These are phyloP conservation scores for Chymomyza procnemis DNA, from an alignment of 2,888 invertebrate genomes.

Conservation along the genomic window DNA sequence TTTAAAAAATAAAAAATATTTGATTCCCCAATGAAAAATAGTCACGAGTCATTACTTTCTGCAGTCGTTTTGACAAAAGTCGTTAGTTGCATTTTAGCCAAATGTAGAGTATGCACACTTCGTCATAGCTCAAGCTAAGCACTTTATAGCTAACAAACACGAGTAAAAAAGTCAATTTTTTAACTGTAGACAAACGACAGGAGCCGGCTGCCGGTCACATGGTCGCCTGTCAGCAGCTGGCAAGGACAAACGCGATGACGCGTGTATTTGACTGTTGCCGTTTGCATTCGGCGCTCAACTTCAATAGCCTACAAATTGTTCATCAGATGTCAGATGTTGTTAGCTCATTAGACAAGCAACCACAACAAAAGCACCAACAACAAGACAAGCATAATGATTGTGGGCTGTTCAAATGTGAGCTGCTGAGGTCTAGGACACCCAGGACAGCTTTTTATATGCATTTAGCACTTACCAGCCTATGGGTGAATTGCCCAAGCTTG, in stretches of 20 bases:
- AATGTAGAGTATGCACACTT: not conserved
- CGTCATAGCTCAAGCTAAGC: not conserved
- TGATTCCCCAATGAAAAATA: too few species aligned
- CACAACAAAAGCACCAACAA: too few species aligned
- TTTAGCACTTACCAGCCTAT: conserved; percentile 77
- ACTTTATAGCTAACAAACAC: not conserved
- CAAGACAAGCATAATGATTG: conserved; percentile 21
- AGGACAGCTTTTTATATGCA: not conserved
- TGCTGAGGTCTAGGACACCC: not conserved
- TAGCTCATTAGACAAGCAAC: not conserved
- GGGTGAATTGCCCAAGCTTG: conserved; percentile 78
- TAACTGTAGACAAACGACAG: not conserved
- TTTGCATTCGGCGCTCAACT: not conserved
- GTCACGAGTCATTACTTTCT: too few species aligned
- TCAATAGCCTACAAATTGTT: not conserved
- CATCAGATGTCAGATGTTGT: not conserved
- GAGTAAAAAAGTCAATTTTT: not conserved
- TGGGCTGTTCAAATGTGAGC: conserved; percentile 13
- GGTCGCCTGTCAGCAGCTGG: not conserved
- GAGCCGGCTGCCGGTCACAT: not conserved
- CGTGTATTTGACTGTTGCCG: not conserved
- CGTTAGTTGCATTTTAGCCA: not conserved
- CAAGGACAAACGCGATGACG: not conserved
- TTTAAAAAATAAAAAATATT: too few species aligned
- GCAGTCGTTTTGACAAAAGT: too few species aligned